phyloP scores from a whole-genome alignment of 2,888 invertebrate genomes.

The Flexamia atlantica region DNA sequence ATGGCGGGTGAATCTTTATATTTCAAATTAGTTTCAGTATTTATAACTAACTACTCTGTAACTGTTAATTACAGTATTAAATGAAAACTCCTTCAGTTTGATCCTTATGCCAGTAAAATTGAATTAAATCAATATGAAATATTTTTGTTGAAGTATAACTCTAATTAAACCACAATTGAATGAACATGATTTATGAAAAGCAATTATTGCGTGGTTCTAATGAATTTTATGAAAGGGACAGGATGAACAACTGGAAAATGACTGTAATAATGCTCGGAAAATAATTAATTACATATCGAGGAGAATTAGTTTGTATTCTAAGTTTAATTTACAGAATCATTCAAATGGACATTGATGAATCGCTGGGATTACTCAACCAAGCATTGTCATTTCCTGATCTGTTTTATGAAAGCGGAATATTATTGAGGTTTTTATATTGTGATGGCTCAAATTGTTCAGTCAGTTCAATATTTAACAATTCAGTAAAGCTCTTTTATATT shows the following conservation, averaged over 20 bases:
- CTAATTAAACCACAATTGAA: neutral
- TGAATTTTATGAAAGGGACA: neutral
- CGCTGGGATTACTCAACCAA: neutral
- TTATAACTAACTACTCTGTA: no score
- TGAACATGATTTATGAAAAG: neutral
- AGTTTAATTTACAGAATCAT: conserved; percentile 13
- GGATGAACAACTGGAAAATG: conserved; percentile 10
- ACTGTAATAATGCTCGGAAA: neutral
- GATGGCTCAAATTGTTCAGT: neutral
- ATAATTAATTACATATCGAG: conserved; percentile 7
- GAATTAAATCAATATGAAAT: no score
- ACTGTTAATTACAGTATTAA: no score
- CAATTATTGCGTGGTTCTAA: neutral
- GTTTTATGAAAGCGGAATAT: no score
- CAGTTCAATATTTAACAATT: neutral
- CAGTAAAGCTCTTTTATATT: neutral
- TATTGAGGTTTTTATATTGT: no score
- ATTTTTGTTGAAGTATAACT: no score
- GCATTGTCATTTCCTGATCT: neutral
- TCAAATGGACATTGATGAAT: conserved; percentile 19
- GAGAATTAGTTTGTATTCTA: conserved; percentile 17
- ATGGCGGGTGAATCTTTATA: no score
- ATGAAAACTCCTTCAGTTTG: no score
- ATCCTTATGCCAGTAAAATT: no score
- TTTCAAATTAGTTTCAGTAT: no score